Evolutionary conservation across 1,140 invertebrate genomes (phyloP).

Genomic region (Leptoteleia sp.): DNA sequence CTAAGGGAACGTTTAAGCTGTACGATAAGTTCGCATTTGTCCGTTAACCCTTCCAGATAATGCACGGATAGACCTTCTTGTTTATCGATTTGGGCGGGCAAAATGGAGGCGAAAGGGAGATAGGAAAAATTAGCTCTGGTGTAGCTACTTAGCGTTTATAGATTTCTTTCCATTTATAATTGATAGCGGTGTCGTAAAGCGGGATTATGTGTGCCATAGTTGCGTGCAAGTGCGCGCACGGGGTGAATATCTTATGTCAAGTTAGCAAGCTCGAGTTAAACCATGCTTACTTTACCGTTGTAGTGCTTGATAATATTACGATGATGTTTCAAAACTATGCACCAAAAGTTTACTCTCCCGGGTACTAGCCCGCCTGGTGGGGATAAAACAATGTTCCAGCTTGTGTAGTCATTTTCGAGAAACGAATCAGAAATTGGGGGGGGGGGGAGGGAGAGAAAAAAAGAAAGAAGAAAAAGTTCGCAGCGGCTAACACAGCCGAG

Average conservation of each 20-base stretch:
- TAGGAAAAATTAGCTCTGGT: slow-evolving; percentile 19
- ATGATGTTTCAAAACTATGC: slow-evolving; percentile 61
- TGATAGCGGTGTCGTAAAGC: slow-evolving; percentile 56
- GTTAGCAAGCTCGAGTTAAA: slow-evolving; percentile 58
- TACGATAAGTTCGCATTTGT: too few relatives aligned
- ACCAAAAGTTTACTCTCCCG: slow-evolving; percentile 53
- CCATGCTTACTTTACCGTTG: slow-evolving; percentile 61
- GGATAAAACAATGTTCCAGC: slow-evolving; percentile 49
- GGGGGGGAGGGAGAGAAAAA: too few relatives aligned
- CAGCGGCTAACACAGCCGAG: slow-evolving; percentile 3
- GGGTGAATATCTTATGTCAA: slow-evolving; percentile 65
- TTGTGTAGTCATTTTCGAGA: slow-evolving; percentile 45
- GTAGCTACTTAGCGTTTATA: slow-evolving; percentile 44
- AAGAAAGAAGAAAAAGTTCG: background rate
- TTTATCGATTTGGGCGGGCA: slow-evolving; percentile 6
- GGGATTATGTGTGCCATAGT: slow-evolving; percentile 54
- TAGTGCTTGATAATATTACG: slow-evolving; percentile 65
- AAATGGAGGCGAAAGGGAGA: background rate
- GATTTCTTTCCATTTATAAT: slow-evolving; percentile 60
- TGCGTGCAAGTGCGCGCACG: slow-evolving; percentile 38
- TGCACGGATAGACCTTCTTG: too few relatives aligned
- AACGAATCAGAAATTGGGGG: slow-evolving; percentile 18
- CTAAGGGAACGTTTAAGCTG: too few relatives aligned
- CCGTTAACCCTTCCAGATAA: too few relatives aligned
- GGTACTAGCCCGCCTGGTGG: slow-evolving; percentile 16